These are phyloP conservation scores for Tetranychus truncatus DNA, from an alignment of 2,888 invertebrate species.

Conservation along the genomic window DNA sequence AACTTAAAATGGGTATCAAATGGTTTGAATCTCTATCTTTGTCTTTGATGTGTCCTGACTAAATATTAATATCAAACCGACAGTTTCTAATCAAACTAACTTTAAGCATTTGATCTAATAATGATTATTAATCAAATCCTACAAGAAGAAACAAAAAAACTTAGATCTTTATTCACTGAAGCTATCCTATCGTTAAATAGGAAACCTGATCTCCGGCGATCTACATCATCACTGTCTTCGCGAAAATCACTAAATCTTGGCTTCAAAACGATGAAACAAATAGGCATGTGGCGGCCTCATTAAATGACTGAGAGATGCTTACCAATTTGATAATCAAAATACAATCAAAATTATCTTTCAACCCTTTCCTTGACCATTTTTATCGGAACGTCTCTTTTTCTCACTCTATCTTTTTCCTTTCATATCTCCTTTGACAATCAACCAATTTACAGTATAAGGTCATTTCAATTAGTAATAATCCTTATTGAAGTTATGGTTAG, in stretches of 20 bases:
- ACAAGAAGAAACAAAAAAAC: background rate
- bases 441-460: background rate
- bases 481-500: too few species aligned
- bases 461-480: background rate
- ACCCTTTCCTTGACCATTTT: background rate
- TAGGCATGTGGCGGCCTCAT: background rate
- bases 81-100: too few species aligned
- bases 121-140: too few species aligned
- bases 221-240: background rate
- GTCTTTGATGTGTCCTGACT: background rate
- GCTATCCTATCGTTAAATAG: background rate
- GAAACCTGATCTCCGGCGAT: background rate
- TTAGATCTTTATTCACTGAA: background rate
- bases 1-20: background rate
- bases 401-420: background rate
- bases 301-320: background rate
- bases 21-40: background rate
- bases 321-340: background rate
- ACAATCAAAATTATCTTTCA: background rate
- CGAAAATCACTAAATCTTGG: background rate
- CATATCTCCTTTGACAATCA: background rate
- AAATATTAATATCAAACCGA: too few species aligned
- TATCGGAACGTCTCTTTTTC: background rate
- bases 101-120: too few species aligned
- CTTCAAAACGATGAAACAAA: conserved; percentile 1